Percentiles rank a stretch among this genome's conserved stretches.
These are phyloP conservation scores for Danio kyathit DNA, from an alignment of 2,797 vertebrate genomes.

Conservation along the genomic window DNA sequence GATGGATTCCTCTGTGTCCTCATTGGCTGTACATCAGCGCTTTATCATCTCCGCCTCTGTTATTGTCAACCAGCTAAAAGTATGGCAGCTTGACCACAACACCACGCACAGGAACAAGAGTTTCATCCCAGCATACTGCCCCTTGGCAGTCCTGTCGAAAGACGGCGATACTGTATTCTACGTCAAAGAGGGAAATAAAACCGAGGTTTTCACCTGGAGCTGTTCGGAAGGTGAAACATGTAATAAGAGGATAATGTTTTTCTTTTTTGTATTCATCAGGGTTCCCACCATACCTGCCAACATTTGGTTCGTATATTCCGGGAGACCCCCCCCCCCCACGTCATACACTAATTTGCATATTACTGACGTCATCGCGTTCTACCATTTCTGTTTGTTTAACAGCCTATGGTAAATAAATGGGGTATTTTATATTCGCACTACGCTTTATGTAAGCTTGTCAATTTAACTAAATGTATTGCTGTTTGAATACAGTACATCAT, in stretches of 20 bases:
- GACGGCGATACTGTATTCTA: constrained; percentile 76
- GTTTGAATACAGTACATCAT: no score
- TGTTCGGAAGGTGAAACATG: constrained; percentile 73
- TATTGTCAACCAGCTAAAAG: constrained; percentile 64
- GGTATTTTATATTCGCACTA: no score
- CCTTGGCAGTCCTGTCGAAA: constrained; percentile 71
- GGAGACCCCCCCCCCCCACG: no score
- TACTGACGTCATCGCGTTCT: no score
- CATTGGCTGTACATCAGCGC: constrained; percentile 62
- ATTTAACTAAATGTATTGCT: no score
- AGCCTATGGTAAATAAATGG: no score
- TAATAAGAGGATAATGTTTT: not conserved
- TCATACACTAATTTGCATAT: no score
- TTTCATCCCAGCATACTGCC: constrained; percentile 73
- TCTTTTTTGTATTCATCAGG: not conserved
- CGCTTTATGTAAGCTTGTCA: no score
- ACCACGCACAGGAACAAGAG: constrained; percentile 61
- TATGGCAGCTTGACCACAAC: constrained; percentile 80
- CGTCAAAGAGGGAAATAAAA: constrained; percentile 73
- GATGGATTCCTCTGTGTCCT: constrained; percentile 72
- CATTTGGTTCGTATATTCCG: no score
- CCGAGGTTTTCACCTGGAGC: constrained; percentile 82
- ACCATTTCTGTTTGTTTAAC: no score
- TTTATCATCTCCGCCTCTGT: constrained; percentile 79
- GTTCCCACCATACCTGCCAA: no score